Evolutionary conservation across 2,888 invertebrate genomes (phyloP).

Genomic region (Acanthosepion lycidas): DNA sequence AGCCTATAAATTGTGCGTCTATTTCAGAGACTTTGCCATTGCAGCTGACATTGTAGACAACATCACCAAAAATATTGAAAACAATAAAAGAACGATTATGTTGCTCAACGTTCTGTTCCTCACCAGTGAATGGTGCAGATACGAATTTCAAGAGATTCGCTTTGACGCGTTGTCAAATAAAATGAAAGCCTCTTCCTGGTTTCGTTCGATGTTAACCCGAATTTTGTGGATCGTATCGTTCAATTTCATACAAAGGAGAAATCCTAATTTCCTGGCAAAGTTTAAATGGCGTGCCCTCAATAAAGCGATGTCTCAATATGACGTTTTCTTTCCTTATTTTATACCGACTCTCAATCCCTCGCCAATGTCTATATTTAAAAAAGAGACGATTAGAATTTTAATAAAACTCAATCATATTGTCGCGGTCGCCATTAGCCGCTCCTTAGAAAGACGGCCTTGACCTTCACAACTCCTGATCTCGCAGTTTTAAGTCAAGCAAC

Average conservation of each 20-base stretch:
- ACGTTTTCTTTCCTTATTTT: no score
- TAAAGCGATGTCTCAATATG: no score
- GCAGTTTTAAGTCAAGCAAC: no score
- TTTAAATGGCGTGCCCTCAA: no score
- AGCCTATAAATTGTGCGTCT: constrained; percentile 78
- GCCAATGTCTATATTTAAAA: no score
- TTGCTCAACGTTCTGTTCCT: constrained; percentile 91
- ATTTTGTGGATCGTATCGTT: constrained; percentile 89
- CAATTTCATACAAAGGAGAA: constrained; percentile 89
- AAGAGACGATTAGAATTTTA: no score
- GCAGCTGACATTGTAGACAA: constrained; percentile 83
- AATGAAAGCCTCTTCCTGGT: constrained; percentile 86
- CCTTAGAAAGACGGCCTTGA: no score
- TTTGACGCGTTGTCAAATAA: constrained; percentile 85
- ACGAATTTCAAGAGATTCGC: constrained; percentile 78
- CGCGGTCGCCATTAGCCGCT: no score
- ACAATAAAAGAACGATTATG: constrained; percentile 88
- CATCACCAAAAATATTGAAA: constrained; percentile 89
- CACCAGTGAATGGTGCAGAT: constrained; percentile 87
- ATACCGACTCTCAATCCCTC: no score
- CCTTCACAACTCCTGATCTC: no score
- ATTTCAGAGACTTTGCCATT: constrained; percentile 64
- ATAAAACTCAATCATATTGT: no score
- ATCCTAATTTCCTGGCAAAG: constrained; percentile 75
- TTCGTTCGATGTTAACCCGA: constrained; percentile 85